A percentile compares a stretch with the other conserved stretches of the same genome.
phyloP scores from a whole-genome alignment of 1,140 invertebrate genomes.

The Oscheius sp. region DNA sequence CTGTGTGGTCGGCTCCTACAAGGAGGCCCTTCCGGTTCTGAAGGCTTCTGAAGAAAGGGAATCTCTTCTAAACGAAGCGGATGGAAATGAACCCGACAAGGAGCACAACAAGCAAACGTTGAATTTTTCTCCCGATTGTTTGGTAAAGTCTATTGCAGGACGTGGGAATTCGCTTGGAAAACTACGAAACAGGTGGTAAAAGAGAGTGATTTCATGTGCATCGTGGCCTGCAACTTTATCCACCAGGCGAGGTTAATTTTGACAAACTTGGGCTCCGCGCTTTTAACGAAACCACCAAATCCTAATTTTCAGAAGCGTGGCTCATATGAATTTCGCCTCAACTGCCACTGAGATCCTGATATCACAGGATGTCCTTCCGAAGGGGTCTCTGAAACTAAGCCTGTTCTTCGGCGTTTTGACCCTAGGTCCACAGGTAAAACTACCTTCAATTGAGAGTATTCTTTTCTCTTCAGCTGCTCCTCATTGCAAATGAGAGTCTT shows the following conservation, averaged over 20 bases:
- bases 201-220: conserved; percentile 46
- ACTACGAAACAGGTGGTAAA: conserved; percentile 45
- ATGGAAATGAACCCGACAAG: too few relatives aligned
- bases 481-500: conserved; percentile 52
- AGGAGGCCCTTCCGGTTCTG: background rate
- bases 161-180: conserved; percentile 10
- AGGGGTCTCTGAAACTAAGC: conserved; percentile 52
- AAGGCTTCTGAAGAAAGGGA: background rate
- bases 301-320: conserved; percentile 35
- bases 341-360: conserved; percentile 56
- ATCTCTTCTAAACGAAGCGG: too few relatives aligned
- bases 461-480: conserved; percentile 46
- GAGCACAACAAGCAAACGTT: too few relatives aligned
- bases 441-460: conserved; percentile 5
- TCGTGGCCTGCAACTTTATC: conserved; percentile 56
- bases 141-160: conserved; percentile 53
- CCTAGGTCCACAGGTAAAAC: conserved; percentile 46
- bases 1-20: conserved; percentile 31
- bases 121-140: too few relatives aligned
- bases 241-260: conserved; percentile 44
- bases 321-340: conserved; percentile 57
- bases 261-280: background rate
- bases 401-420: conserved; percentile 52
- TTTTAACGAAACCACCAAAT: too few relatives aligned
- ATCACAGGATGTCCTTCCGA: conserved; percentile 52